Percentiles rank a stretch among this genome's conserved stretches.
Conservation (phyloP, 2,113 vertebrate genomes). For the Passer montanus region DNA sequence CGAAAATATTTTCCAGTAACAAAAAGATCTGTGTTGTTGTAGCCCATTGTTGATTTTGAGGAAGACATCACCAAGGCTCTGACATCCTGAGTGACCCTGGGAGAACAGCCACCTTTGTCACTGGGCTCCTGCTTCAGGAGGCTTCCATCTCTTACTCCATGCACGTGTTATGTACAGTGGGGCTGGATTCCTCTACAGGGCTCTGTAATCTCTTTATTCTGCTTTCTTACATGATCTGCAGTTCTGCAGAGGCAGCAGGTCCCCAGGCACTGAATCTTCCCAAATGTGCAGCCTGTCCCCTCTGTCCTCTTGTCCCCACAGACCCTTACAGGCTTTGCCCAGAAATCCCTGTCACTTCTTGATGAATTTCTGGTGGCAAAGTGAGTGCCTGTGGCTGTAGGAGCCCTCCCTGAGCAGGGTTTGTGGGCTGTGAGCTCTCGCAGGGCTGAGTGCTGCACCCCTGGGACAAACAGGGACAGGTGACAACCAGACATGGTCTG, state of each 20-base stretch:
- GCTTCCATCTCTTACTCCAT: not conserved
- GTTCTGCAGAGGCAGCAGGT: not conserved
- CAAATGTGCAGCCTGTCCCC: not conserved
- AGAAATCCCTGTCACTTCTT: not conserved
- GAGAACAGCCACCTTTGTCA: not conserved
- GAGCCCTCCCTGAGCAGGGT: not conserved
- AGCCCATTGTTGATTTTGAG: not conserved
- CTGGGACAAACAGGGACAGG: rapidly evolving
- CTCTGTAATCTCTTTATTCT: not conserved
- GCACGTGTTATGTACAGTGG: not conserved
- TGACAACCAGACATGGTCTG: not conserved
- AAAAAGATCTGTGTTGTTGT: not conserved
- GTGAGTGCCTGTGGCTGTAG: not conserved
- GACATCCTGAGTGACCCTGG: not conserved
- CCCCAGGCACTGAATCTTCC: not conserved
- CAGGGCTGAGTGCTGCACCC: not conserved
- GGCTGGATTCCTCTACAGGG: not conserved
- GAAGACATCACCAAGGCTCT: not conserved
- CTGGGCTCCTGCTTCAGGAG: not conserved
- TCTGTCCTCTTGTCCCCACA: not conserved
- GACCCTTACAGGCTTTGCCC: not conserved
- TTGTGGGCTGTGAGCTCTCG: not conserved
- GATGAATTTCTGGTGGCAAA: not conserved
- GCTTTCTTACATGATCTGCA: not conserved
- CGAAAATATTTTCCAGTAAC: not conserved